phyloP scores from a whole-genome alignment of 2,888 invertebrate species.

The Ormyrus pomaceus region DNA sequence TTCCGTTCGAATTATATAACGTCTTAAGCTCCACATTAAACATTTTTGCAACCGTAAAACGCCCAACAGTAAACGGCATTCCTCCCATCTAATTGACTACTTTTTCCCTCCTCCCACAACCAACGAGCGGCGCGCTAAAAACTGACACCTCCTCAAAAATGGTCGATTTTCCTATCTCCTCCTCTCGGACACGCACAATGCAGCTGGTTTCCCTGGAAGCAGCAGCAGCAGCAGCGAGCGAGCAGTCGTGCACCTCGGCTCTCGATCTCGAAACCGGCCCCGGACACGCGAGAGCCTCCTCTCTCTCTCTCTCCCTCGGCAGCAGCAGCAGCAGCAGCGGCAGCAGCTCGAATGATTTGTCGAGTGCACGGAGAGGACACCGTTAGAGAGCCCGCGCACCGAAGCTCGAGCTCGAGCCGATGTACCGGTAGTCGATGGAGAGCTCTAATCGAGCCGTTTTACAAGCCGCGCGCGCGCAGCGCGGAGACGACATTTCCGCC shows the following conservation, averaged over 20 bases:
- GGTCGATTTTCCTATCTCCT: too few relatives aligned
- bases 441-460: conserved; percentile 61
- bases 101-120: too few relatives aligned
- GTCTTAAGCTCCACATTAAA: too few relatives aligned
- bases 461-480: conserved; percentile 51
- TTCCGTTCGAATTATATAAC: too few relatives aligned
- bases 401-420: conserved; percentile 51
- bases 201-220: conserved; percentile 32
- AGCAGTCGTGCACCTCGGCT: not conserved
- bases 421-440: conserved; percentile 63
- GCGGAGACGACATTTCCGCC: conserved; percentile 23
- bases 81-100: too few relatives aligned
- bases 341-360: conserved; percentile 65
- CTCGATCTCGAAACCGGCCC: conserved; percentile 53
- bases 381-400: conserved; percentile 62
- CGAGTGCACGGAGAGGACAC: conserved; percentile 65
- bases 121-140: too few relatives aligned
- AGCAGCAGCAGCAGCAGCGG: conserved; percentile 7
- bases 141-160: too few relatives aligned
- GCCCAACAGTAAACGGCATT: too few relatives aligned
- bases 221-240: not conserved
- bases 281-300: conserved; percentile 44
- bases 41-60: too few relatives aligned
- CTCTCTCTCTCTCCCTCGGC: not conserved
- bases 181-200: too few relatives aligned